Evolutionary conservation across 2,888 invertebrate species (phyloP), one percentile per base, ranked within the genome.

Genomic region (Anorthoa munda): DNA sequence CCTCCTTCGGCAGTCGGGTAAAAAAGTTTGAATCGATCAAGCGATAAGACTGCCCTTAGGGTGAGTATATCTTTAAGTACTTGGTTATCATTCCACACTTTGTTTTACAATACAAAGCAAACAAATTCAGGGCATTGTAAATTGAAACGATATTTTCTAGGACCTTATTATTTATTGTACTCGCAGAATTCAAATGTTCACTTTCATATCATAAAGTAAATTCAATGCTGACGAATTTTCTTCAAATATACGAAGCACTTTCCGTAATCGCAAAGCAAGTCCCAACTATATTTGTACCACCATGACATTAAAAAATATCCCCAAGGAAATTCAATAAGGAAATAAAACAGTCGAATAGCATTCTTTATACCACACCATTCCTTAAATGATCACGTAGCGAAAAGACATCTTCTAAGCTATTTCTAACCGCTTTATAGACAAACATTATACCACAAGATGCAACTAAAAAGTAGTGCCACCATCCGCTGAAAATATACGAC

Each of bases 401-500:
- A 79, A 72, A 82, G 23, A 80, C 53, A 75, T 80, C 74, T 81
- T 55, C 77, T 80, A 71, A 73, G 74, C 59, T 69, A 75, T 80
- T 83, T 75, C 82, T 75, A 84, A 75, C 66, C 77, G 75, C 80
- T 68, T 80, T 59, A 81, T 72, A 72, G 65, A 76, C 74, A 70
- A 73, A 72, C 79, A 77, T 86, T 77, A 87, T 75, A 73, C 77
- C 72, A 75, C 77, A 72, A 79, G 81, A 84, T 83, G 86, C 84
- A 82, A 59, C 60, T 70, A 79, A 90, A 88, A 89, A 89, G 73
- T 86, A 45, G 89, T 89, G 73, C 66, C 63, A 66, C 75, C 84
- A 85, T 89, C 90, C 89, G 82, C 77, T 76, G 71, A 72, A 67
- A 74, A 77, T 70, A 77, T 68, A 85, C 64, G 87, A 77, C 64